phyloP scores from a whole-genome alignment of 2,113 vertebrate genomes.

The Trichechus manatus region DNA sequence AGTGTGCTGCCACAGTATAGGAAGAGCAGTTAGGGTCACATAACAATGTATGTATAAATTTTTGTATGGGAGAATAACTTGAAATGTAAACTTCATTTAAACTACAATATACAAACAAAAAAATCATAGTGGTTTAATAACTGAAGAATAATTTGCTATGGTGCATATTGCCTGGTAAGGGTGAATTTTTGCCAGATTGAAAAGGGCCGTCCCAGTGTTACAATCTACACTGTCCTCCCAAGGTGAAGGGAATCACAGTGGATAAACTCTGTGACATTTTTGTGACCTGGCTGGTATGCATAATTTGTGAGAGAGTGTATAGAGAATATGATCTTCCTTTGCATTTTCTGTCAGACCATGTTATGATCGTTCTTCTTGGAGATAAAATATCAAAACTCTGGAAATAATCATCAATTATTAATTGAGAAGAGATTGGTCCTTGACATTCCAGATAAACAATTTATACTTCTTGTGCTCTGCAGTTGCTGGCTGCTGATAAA shows the following conservation, averaged over 20 bases:
- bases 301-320: neutral
- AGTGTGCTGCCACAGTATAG: too few relatives aligned
- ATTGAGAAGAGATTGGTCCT: neutral
- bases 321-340: neutral
- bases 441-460: neutral
- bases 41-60: too few relatives aligned
- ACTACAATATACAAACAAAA: too few relatives aligned
- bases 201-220: neutral
- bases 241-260: neutral
- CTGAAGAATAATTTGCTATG: neutral
- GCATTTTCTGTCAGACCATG: neutral
- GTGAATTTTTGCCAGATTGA: neutral
- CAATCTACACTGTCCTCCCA: neutral
- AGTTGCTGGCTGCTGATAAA: neutral
- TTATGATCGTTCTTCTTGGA: neutral
- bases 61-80: too few relatives aligned
- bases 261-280: neutral
- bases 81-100: too few relatives aligned
- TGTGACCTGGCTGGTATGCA: neutral
- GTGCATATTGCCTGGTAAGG: neutral
- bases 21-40: too few relatives aligned
- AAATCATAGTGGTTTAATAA: neutral
- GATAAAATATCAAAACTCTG: neutral
- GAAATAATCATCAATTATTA: neutral
- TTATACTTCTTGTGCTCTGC: neutral